Evolutionary conservation across 2,888 invertebrate species (phyloP), one percentile per base, ranked within the genome.

Genomic region (Herminia tarsipennalis): DNA sequence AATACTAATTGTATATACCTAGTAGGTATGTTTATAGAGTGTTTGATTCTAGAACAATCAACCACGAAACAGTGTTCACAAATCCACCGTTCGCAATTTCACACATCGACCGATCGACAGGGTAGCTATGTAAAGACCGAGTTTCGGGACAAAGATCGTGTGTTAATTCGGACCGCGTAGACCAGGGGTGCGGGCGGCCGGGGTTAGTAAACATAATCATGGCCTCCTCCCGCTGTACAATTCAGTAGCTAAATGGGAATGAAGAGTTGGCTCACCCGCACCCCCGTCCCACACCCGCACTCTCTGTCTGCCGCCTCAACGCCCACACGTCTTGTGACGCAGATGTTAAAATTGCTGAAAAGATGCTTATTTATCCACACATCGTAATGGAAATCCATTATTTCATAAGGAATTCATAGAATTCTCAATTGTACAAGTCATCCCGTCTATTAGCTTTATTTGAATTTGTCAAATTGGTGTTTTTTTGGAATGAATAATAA

Each of bases 221-320:
- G 83, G 83, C 83, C 83, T 82, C 86, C 86, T 79, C 86, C 82
- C 86, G 79, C 80, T 81, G 77, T 86, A 86, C 87, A 86, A 84
- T 88, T 85, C 86, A 86, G 84, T 87, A 83, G 86, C 87, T 88
- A 88, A 88, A 88, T 86, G 81, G 85, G 85, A 88, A 86, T 86
- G 86, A 88, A 88, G 86, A 86, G 85, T 83, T 78, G 75, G 77
- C 79, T 76, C 73, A 57, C 73, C 68, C 75, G 73, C 68, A 70
- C 72, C 77, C n/a, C 80, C 70, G 52, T 58, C 78, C 68, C 78
- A 73, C 73, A 74, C 76, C 76, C 74, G 57, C 64, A 36, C 62
- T 34, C 68, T 65, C 69, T 71, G 77, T 77, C 78, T 77, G 69
- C 77, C 78, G 67, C 76, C 78, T 70, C 69, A 62, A 73, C 78